A percentile compares a stretch with the other conserved stretches of the same genome.
phyloP scores from a whole-genome alignment of 2,797 vertebrate species.

The Sebastes minor region DNA sequence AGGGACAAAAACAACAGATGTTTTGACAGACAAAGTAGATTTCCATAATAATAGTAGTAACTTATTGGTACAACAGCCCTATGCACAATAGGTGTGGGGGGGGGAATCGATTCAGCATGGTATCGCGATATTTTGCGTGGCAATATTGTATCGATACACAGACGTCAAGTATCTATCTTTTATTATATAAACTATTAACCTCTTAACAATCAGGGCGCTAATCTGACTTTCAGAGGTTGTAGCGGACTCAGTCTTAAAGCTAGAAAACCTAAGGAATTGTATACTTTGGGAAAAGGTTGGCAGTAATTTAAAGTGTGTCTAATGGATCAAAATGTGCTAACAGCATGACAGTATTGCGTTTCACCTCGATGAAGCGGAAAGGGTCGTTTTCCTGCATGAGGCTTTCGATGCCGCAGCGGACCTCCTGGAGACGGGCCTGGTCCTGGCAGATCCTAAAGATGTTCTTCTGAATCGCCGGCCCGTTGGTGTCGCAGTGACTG shows the following conservation, averaged over 20 bases:
- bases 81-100: too few relatives aligned
- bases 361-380: conserved; percentile 80
- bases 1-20: conserved; percentile 1
- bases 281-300: not conserved
- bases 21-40: not conserved
- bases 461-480: conserved; percentile 70
- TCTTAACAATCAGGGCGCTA: too few relatives aligned
- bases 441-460: conserved; percentile 73
- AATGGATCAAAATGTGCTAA: not conserved
- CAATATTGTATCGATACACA: too few relatives aligned
- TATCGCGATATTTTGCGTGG: too few relatives aligned
- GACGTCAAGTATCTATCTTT: too few relatives aligned
- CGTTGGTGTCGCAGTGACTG: conserved; percentile 49
- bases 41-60: too few relatives aligned
- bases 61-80: too few relatives aligned
- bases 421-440: conserved; percentile 73
- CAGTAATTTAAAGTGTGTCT: not conserved
- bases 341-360: not conserved
- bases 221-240: too few relatives aligned
- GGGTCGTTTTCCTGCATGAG: conserved; percentile 78
- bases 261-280: too few relatives aligned
- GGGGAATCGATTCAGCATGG: too few relatives aligned
- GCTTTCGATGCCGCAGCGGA: conserved; percentile 62
- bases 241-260: too few relatives aligned
- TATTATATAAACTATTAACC: too few relatives aligned